Evolutionary conservation across 1,140 invertebrate species (phyloP), one percentile per base, ranked within the genome.

Genomic region (Platyscapa corneri): DNA sequence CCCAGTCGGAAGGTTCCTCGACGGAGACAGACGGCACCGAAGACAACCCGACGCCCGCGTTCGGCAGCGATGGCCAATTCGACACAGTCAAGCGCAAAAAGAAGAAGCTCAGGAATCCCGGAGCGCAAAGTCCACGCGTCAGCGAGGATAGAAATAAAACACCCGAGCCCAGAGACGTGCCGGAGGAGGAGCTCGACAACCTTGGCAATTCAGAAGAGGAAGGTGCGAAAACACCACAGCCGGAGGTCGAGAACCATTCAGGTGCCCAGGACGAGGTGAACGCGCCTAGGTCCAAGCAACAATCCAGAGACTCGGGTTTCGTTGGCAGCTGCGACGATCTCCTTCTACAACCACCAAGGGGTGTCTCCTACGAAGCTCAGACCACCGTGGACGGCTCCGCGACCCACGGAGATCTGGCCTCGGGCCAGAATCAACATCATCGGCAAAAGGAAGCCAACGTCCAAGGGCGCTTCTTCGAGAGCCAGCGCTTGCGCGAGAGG

Each of bases 301-400:
- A 97, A 83, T 97, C 96, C 88, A 93, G 97, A 82, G 97, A 98
- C 91, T 97, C 97, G 87, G 97, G 97, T 7, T 98, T 98, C 88
- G 95, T 97, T 60, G 97, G 97, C 7, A 98, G 97, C 89, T 97
- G 97, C 89, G 97, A 98, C 89, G 97, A 98, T 91, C 92, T 98
- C 60, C 92, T 97, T 12, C 96, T 97, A 89, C 95, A 96, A 85
- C 94, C 94, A 27, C 30, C 27, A 10, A 30, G 70, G 1, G 23
- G 23, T 8, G 70, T 89, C 91, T 83, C 72, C 87, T 56, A 79
- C 72, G 80, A 85, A 27, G n/a, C 30, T 34, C 32, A 60, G 16
- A 37, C 34, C 23, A 16, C 14, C 34, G 14, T 20, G 0, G 16
- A 70, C 8, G 67, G 67, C 3, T 37, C 32, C 14, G 20, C 34